Conservation (phyloP, 2,113 vertebrate species). For the Alligator mississippiensis region DNA sequence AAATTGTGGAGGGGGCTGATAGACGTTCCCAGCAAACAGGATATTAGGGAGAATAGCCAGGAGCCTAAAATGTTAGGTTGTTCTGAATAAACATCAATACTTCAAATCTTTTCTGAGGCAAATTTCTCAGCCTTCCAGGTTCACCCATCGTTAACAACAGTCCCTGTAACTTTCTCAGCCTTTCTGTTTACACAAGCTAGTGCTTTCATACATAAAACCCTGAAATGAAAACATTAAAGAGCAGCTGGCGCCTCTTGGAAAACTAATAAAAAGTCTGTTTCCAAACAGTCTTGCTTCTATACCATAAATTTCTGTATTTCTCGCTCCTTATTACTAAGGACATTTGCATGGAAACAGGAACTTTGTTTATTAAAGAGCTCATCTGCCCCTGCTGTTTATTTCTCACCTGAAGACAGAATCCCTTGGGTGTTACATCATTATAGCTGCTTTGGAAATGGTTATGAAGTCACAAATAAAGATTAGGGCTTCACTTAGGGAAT, state of each 20-base stretch:
- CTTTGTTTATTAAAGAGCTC: conserved; percentile 63
- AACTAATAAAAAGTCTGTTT: conserved; percentile 75
- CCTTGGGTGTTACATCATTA: conserved; percentile 25
- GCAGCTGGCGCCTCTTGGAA: conserved; percentile 76
- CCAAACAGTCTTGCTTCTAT: conserved; percentile 62
- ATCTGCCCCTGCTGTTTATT: conserved; percentile 62
- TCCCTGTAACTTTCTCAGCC: conserved; percentile 53
- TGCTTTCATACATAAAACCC: conserved; percentile 72
- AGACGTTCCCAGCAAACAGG: neutral
- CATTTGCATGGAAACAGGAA: conserved; percentile 71
- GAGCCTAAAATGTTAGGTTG: rapidly evolving
- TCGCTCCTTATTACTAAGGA: conserved; percentile 43
- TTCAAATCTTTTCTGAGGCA: neutral
- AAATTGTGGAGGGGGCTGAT: rapidly evolving
- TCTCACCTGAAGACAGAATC: conserved; percentile 52
- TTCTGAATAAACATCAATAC: neutral
- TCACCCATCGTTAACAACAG: conserved; percentile 36
- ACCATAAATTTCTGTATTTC: conserved; percentile 64
- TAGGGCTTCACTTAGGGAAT: conserved; percentile 15
- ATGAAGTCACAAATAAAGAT: conserved; percentile 48
- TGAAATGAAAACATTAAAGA: conserved; percentile 74
- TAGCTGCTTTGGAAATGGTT: conserved; percentile 57
- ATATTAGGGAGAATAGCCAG: neutral
- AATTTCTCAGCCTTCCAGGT: conserved; percentile 11
- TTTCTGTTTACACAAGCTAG: conserved; percentile 68